phyloP scores from a whole-genome alignment of 2,113 vertebrate genomes.

The Peucedramus taeniatus region DNA sequence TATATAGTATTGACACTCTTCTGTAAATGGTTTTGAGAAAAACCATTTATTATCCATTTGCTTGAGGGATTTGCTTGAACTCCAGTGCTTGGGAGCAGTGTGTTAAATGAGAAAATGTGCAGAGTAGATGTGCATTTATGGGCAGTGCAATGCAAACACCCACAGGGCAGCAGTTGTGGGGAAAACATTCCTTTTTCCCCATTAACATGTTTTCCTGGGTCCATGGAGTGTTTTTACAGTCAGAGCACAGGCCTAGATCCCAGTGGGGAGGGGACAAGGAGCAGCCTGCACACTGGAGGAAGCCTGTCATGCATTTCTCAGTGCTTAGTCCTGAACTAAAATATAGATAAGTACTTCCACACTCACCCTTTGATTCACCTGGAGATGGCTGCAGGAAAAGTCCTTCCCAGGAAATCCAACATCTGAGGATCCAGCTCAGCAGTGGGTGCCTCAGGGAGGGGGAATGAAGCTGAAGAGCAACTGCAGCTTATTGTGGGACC shows the following conservation, averaged over 20 bases:
- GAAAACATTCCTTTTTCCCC: background rate
- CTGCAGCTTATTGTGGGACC: background rate
- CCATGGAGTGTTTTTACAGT: background rate
- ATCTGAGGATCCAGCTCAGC: background rate
- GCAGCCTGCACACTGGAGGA: background rate
- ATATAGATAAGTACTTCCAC: rapidly evolving
- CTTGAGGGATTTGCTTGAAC: background rate
- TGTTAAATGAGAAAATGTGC: background rate
- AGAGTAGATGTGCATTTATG: background rate
- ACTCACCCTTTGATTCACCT: background rate
- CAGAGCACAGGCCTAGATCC: background rate
- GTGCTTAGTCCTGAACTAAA: background rate
- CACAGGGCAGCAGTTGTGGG: background rate
- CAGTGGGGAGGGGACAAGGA: background rate
- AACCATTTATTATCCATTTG: background rate
- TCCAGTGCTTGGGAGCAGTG: background rate
- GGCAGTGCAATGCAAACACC: background rate
- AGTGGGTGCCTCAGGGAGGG: background rate
- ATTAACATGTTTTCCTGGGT: background rate
- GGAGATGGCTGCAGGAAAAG: background rate
- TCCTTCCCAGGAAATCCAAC: background rate
- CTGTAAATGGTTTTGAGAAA: background rate
- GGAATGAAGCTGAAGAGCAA: background rate
- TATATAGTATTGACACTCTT: background rate
- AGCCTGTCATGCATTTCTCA: background rate